Evolutionary conservation across 2,797 vertebrate species (phyloP).

Genomic region (Rhinichthys osculus): DNA sequence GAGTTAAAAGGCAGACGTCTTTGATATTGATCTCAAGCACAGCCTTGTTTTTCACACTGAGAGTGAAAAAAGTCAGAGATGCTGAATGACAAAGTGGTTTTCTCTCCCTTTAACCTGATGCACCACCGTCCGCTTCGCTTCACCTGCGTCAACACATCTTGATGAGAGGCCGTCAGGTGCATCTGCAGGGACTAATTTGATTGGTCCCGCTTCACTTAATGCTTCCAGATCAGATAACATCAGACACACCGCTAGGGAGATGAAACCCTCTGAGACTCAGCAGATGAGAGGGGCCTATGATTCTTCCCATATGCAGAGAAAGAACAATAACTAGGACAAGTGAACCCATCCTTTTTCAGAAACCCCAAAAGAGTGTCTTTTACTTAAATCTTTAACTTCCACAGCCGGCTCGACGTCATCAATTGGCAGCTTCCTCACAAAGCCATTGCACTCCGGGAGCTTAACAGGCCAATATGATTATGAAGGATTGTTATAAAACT

Average conservation of each 20-base stretch:
- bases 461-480: slow-evolving; percentile 66
- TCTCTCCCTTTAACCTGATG: slow-evolving; percentile 38
- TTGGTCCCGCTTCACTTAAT: slow-evolving; percentile 47
- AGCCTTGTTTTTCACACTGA: slow-evolving; percentile 13
- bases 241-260: slow-evolving; percentile 43
- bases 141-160: slow-evolving; percentile 41
- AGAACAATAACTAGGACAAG: slow-evolving; percentile 25
- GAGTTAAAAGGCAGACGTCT: slow-evolving; percentile 35
- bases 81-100: slow-evolving; percentile 28
- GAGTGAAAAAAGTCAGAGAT: slow-evolving; percentile 17
- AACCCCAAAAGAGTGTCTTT: neutral
- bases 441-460: slow-evolving; percentile 62
- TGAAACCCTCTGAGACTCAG: slow-evolving; percentile 31
- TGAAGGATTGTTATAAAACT: slow-evolving; percentile 40
- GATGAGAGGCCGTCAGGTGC: slow-evolving; percentile 45
- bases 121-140: slow-evolving; percentile 43
- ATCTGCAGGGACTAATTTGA: slow-evolving; percentile 46
- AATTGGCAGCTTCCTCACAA: slow-evolving; percentile 68
- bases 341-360: neutral
- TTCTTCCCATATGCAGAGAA: slow-evolving; percentile 28
- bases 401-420: slow-evolving; percentile 63
- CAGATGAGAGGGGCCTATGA: slow-evolving; percentile 30
- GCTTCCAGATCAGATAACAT: slow-evolving; percentile 54
- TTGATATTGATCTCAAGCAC: slow-evolving; percentile 43
- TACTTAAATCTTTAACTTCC: slow-evolving; percentile 32